A percentile compares a stretch with the other conserved stretches of the same genome.
These are phyloP conservation scores for Heterodera filipjevi DNA, from an alignment of 2,888 invertebrate genomes.

Conservation along the genomic window DNA sequence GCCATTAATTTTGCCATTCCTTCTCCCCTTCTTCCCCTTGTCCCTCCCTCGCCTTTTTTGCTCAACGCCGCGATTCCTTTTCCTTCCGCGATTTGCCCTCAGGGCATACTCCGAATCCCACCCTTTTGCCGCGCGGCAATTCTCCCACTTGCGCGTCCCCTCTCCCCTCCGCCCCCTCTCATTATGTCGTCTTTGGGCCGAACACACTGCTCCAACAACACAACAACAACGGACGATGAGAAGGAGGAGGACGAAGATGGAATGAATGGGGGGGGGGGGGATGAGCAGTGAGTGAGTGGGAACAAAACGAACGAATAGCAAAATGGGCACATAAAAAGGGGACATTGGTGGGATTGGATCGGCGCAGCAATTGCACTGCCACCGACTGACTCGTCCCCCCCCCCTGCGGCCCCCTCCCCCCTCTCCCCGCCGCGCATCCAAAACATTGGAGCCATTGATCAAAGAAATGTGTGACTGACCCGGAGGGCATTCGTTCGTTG, in stretches of 20 bases:
- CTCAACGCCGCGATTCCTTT: not conserved
- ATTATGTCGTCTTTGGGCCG: conserved; percentile 13
- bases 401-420: not conserved
- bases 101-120: not conserved
- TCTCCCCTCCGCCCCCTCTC: not conserved
- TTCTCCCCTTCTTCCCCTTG: too few species aligned
- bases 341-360: not conserved
- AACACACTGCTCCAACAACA: not conserved
- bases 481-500: not conserved
- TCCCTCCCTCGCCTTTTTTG: conserved; percentile 2
- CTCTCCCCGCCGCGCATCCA: not conserved
- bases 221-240: not conserved
- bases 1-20: conserved; percentile 10
- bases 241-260: not conserved
- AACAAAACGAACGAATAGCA: not conserved
- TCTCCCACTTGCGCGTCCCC: conserved; percentile 23
- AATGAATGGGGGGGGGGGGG: not conserved
- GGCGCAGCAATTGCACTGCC: not conserved
- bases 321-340: conserved; percentile 11
- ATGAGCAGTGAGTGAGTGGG: not conserved
- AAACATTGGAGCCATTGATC: not conserved
- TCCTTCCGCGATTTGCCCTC: conserved; percentile 2
- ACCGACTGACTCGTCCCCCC: not conserved
- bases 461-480: not conserved
- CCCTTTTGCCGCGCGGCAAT: conserved; percentile 18